phyloP scores from a whole-genome alignment of 2,888 invertebrate genomes.

The Cephalotes varians region DNA sequence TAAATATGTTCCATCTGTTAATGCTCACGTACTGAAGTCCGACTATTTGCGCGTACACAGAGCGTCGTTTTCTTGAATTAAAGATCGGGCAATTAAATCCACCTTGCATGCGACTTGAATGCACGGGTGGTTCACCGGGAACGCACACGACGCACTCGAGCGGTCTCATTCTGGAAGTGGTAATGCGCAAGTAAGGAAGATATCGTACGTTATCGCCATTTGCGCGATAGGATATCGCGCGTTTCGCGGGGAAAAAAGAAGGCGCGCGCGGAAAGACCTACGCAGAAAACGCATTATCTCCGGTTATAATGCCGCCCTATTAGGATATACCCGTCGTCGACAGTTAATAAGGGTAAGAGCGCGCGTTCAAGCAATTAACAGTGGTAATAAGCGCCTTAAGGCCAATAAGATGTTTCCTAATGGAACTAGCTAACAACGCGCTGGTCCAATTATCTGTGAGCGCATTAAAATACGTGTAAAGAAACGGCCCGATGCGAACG shows the following conservation, averaged over 20 bases:
- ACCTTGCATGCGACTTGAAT: constrained; percentile 37
- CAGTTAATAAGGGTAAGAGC: constrained; percentile 83
- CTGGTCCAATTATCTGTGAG: constrained; percentile 82
- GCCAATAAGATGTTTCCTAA: constrained; percentile 85
- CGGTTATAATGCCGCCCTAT: constrained; percentile 75
- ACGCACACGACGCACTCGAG: constrained; percentile 36
- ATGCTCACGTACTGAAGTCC: neutral
- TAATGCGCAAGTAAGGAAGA: constrained; percentile 46
- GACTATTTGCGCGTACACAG: neutral
- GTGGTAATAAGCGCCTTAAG: constrained; percentile 83
- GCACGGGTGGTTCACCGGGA: neutral
- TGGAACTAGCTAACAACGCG: constrained; percentile 82
- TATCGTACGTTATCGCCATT: constrained; percentile 57
- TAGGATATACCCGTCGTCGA: constrained; percentile 77
- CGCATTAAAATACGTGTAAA: constrained; percentile 71
- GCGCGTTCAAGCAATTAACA: constrained; percentile 81
- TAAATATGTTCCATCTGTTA: neutral
- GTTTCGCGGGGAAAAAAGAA: neutral
- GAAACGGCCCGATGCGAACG: constrained; percentile 58
- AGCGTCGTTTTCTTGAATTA: constrained; percentile 31
- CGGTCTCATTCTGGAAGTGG: constrained; percentile 33
- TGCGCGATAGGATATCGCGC: constrained; percentile 45
- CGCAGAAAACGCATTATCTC: constrained; percentile 74
- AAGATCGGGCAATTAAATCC: constrained; percentile 35
- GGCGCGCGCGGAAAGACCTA: constrained; percentile 61